Conservation (phyloP, 2,797 vertebrate genomes). For the Cottoperca gobio region DNA sequence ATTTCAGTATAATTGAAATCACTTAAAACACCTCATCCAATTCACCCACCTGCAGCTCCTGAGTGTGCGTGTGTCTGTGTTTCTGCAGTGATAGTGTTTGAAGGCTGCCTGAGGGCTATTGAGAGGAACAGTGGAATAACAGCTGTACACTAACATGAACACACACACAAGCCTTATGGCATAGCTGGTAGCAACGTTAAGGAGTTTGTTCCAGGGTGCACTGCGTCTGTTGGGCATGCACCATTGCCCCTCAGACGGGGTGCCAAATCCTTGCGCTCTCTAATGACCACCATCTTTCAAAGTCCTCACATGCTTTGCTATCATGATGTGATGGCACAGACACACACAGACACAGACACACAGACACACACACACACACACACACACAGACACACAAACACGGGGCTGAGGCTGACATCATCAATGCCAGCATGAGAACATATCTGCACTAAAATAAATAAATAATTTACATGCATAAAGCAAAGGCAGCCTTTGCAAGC, state of each 20-base stretch:
- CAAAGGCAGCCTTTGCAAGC: slow-evolving; percentile 8
- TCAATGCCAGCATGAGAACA: slow-evolving; percentile 30
- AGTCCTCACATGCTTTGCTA: slow-evolving; percentile 63
- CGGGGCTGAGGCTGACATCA: slow-evolving; percentile 22
- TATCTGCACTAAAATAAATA: slow-evolving; percentile 25
- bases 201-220: slow-evolving; percentile 67
- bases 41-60: slow-evolving; percentile 40
- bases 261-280: slow-evolving; percentile 71
- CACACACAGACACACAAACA: slow-evolving; percentile 19
- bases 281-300: slow-evolving; percentile 81
- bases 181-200: slow-evolving; percentile 45
- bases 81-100: slow-evolving; percentile 53
- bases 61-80: slow-evolving; percentile 15
- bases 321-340: slow-evolving; percentile 16
- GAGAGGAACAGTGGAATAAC: slow-evolving; percentile 63
- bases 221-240: slow-evolving; percentile 72
- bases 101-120: slow-evolving; percentile 66
- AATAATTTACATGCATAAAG: neutral
- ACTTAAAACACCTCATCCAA: slow-evolving; percentile 53
- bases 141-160: slow-evolving; percentile 56
- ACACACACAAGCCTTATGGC: slow-evolving; percentile 46
- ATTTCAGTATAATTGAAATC: slow-evolving; percentile 42
- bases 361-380: slow-evolving; percentile 25
- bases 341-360: slow-evolving; percentile 24
- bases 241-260: slow-evolving; percentile 74